Percentiles rank a stretch among this genome's conserved stretches.
phyloP scores from a whole-genome alignment of 1,140 invertebrate genomes.

The Drosophila sturtevanti region DNA sequence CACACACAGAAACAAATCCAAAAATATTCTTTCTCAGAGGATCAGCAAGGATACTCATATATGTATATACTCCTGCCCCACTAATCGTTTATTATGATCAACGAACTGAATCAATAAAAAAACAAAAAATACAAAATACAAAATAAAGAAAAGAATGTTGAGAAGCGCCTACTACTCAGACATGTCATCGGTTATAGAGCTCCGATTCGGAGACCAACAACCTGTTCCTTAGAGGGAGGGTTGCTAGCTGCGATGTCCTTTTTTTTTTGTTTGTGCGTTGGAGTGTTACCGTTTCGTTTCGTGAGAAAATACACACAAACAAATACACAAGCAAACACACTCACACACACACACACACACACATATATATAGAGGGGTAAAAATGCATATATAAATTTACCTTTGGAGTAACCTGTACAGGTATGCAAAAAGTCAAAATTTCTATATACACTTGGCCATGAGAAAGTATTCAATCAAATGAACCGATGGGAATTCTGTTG shows the following conservation, averaged over 20 bases:
- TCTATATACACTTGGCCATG: constrained; percentile 41
- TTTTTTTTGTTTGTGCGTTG: constrained; percentile 77
- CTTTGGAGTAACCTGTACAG: constrained; percentile 57
- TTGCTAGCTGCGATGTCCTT: constrained; percentile 66
- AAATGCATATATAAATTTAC: no score
- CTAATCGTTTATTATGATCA: constrained; percentile 80
- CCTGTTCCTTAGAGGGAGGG: constrained; percentile 57
- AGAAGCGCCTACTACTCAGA: constrained; percentile 72
- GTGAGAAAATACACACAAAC: constrained; percentile 60
- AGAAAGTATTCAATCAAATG: constrained; percentile 51
- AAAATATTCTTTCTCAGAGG: constrained; percentile 50
- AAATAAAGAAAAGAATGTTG: constrained; percentile 35
- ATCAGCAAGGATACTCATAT: constrained; percentile 70
- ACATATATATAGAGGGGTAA: no score
- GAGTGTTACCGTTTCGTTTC: constrained; percentile 72
- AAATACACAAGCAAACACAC: no score
- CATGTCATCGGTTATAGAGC: constrained; percentile 50
- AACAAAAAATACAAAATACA: constrained; percentile 16
- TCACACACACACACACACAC: no score
- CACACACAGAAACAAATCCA: neutral
- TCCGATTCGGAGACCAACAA: constrained; percentile 41
- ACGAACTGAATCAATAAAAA: constrained; percentile 77
- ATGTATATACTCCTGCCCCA: constrained; percentile 11
- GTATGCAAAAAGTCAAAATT: constrained; percentile 60
- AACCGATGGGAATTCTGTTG: constrained; percentile 60